phyloP scores from a whole-genome alignment of 2,113 vertebrate genomes.

The Forbesichthys agassizii region DNA sequence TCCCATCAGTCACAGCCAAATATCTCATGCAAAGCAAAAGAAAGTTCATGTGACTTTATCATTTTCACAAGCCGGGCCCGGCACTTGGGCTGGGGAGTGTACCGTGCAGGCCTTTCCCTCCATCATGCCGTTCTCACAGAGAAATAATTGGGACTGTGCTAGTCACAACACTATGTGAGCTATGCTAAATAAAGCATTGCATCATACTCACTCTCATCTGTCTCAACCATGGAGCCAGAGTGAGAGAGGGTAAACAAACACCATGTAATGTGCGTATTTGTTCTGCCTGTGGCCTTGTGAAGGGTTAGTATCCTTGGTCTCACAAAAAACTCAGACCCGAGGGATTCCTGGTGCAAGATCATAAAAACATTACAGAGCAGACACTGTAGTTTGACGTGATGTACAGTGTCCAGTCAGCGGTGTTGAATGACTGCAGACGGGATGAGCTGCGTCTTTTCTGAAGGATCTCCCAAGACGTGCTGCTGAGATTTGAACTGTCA shows the following conservation, averaged over 20 bases:
- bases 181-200: constrained; percentile 62
- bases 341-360: constrained; percentile 26
- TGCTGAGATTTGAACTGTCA: constrained; percentile 9
- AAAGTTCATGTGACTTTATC: constrained; percentile 23
- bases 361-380: constrained; percentile 19
- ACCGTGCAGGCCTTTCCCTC: constrained; percentile 18
- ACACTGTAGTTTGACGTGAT: background rate
- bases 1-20: constrained; percentile 31
- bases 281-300: constrained; percentile 46
- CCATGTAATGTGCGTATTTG: constrained; percentile 36
- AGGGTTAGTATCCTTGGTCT: constrained; percentile 36
- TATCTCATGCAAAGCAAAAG: constrained; percentile 34
- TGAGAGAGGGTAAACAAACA: constrained; percentile 22
- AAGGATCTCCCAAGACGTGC: background rate
- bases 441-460: constrained; percentile 4
- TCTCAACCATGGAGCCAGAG: background rate
- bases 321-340: constrained; percentile 32
- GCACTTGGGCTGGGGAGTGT: constrained; percentile 40
- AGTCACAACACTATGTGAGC: constrained; percentile 60
- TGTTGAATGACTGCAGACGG: background rate
- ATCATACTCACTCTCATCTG: constrained; percentile 21
- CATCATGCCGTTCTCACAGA: constrained; percentile 1
- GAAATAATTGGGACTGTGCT: constrained; percentile 41
- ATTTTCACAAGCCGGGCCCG: constrained; percentile 58
- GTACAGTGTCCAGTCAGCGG: background rate